Base-by-base conservation (phyloP, 2,888 invertebrate genomes). In the Tetragnatha montana region DNA sequence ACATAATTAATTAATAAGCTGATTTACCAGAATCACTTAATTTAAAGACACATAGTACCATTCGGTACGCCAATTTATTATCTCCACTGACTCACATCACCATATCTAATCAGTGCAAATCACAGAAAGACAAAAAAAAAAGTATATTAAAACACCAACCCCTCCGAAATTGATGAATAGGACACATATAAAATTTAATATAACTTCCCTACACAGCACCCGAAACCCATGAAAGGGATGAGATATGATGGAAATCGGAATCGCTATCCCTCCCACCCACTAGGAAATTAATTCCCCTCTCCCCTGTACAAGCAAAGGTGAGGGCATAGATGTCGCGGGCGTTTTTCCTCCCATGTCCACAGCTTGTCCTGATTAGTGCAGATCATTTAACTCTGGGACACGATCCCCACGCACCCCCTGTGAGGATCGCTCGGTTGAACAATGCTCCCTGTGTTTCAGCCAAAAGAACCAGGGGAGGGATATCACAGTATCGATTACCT, bases 341-440 rank as follows among this genome's bases (percentile, higher is more conserved):
- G 35, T 22, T 51, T 17, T 17, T 21, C 49, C 50, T 78, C 78
- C 68, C 76, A 75, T 71, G 76, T 78, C 81, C 85, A 85, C 89
- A 89, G 89, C 89, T 89, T 89, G 89, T 89, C 85, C 89, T 89
- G 89, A 89, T 89, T 89, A 89, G 81, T 85, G 85, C 89, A 89
- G 85, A 89, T 89, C 89, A 89, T 89, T 89, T 89, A 89, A 89
- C 89, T 85, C 81, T 47, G 89, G 81, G 75, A 85, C 89, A 89
- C 81, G 85, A 60, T 35, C 50, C 51, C 50, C 6, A 17, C 75
- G 71, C 71, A 10, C n/a, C 49, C 60, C 80, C 68, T 70, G 14
- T 8, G 49, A 12, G 21, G 14, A 22, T 76, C 82, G 51, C 80
- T 60, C 50, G 81, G 75, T 76, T 73, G 81, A 1, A 35, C 75